These are phyloP conservation scores for Haliclona indistincta DNA, from an alignment of 37 sponge, comb jelly and placozoan species.

Conservation along the genomic window DNA sequence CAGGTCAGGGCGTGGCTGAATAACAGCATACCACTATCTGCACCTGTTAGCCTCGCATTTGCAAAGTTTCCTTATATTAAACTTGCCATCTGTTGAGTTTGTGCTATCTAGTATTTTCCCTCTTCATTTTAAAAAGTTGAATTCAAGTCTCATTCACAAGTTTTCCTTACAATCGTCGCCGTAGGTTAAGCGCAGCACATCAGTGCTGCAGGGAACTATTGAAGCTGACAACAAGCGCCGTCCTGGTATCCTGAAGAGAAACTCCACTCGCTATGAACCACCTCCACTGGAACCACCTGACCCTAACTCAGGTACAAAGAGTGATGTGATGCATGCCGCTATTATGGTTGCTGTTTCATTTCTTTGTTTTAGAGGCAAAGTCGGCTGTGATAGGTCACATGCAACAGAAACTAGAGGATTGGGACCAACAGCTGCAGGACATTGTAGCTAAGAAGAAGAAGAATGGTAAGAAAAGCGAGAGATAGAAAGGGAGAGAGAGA, in stretches of 20 bases:
- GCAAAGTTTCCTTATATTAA: too few relatives aligned
- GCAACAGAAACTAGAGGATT: slow-evolving; percentile 63
- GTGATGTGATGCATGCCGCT: not conserved
- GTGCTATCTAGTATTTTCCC: too few relatives aligned
- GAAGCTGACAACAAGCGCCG: slow-evolving; percentile 79
- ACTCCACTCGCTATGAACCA: slow-evolving; percentile 49
- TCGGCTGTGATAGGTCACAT: slow-evolving; percentile 66
- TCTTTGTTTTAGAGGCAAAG: slow-evolving; percentile 67
- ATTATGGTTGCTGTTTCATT: not conserved
- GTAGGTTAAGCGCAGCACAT: too few relatives aligned
- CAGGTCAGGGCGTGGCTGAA: too few relatives aligned
- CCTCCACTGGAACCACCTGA: slow-evolving; percentile 72
- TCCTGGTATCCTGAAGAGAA: slow-evolving; percentile 59
- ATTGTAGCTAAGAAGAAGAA: slow-evolving; percentile 52
- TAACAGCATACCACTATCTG: too few relatives aligned
- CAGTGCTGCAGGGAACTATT: slow-evolving; percentile 47
- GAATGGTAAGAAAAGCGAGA: slow-evolving; percentile 54
- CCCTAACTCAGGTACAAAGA: slow-evolving; percentile 75
- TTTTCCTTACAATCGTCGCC: not conserved
- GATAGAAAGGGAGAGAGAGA: too few relatives aligned
- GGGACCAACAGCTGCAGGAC: slow-evolving; percentile 69
- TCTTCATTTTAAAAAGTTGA: too few relatives aligned
- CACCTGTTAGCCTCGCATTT: too few relatives aligned
- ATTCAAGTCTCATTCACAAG: too few relatives aligned
- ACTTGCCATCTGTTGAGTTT: too few relatives aligned